These are phyloP conservation scores for Tetraodon nigroviridis DNA, from an alignment of 2,113 vertebrate species.

Conservation along the genomic window DNA sequence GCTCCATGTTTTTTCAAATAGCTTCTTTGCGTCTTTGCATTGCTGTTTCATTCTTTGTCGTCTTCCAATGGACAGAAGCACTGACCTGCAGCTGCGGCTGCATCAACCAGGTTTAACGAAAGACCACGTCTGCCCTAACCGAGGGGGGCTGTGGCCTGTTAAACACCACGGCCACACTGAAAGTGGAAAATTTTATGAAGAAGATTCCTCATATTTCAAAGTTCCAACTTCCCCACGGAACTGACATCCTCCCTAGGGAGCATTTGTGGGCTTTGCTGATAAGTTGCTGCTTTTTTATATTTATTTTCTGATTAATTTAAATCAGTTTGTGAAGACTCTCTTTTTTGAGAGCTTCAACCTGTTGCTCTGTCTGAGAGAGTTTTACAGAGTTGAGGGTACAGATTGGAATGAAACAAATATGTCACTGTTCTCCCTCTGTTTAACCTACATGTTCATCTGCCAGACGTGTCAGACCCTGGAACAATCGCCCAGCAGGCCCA, in stretches of 20 bases:
- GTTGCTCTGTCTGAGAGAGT: constrained; percentile 2
- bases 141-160: constrained; percentile 42
- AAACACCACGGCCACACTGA: constrained; percentile 38
- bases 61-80: constrained; percentile 23
- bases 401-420: constrained; percentile 50
- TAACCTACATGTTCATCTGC: constrained; percentile 55
- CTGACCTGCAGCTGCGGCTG: constrained; percentile 43
- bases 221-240: constrained; percentile 30
- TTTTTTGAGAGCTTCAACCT: neutral
- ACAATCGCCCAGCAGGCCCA: constrained; percentile 52
- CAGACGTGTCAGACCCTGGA: constrained; percentile 52
- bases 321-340: neutral
- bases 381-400: constrained; percentile 16
- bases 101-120: constrained; percentile 55
- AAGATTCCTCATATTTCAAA: constrained; percentile 33
- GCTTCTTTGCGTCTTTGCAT: neutral
- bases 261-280: constrained; percentile 12
- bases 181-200: constrained; percentile 26
- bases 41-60: neutral
- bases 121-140: constrained; percentile 38
- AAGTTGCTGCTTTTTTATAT: neutral
- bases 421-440: constrained; percentile 61
- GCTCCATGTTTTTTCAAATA: constrained; percentile 3
- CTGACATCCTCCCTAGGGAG: constrained; percentile 17
- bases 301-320: neutral